phyloP scores from a whole-genome alignment of 2,113 vertebrate genomes.

The Mohoua ochrocephala region DNA sequence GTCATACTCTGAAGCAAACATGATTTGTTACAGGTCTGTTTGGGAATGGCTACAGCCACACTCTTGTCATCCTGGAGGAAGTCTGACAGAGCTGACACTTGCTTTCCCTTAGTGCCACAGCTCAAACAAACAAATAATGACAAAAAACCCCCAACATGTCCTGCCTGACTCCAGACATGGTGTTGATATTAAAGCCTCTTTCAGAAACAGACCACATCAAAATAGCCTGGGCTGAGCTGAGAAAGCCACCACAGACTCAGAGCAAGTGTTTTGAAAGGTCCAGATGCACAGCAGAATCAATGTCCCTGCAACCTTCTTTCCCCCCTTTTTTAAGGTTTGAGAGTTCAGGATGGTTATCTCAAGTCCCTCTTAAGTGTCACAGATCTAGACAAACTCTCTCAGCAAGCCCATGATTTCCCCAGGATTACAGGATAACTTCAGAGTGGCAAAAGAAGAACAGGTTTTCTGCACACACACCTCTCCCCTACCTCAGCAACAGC shows the following conservation, averaged over 20 bases:
- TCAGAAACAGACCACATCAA: background rate
- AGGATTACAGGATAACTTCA: background rate
- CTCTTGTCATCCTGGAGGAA: background rate
- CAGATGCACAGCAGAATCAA: background rate
- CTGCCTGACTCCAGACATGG: background rate
- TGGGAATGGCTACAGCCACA: background rate
- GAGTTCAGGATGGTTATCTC: background rate
- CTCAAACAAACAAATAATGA: background rate
- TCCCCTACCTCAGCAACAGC: background rate
- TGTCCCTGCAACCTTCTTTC: background rate
- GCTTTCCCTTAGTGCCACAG: background rate
- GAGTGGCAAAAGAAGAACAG: background rate
- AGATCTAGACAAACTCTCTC: background rate
- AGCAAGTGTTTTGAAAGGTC: background rate
- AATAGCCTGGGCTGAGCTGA: background rate
- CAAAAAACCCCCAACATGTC: fast-evolving
- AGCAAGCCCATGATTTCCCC: background rate
- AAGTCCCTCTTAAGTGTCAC: background rate
- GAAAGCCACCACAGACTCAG: background rate
- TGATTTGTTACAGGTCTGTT: background rate
- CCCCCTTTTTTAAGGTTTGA: background rate
- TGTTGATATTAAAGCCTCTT: fast-evolving
- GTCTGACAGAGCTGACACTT: background rate
- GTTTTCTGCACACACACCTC: fast-evolving
- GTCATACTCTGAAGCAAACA: fast-evolving